Evolutionary conservation across 2,888 invertebrate genomes (phyloP).

Genomic region (Lithophane socia): DNA sequence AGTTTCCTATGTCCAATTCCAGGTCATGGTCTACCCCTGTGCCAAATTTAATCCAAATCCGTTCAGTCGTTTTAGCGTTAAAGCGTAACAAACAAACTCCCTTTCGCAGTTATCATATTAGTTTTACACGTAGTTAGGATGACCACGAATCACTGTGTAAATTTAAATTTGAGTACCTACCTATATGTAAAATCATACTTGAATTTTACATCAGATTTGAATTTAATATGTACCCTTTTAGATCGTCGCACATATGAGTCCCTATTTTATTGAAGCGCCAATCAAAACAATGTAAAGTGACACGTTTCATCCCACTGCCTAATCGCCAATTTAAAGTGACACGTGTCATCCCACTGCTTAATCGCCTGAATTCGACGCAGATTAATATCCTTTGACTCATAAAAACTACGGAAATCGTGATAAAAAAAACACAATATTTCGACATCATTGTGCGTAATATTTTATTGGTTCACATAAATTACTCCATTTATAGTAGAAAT

Average conservation of each 20-base stretch:
- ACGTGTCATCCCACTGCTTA: background rate
- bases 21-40: no score
- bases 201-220: background rate
- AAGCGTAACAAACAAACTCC: no score
- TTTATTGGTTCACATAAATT: constrained; percentile 3
- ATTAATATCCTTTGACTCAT: constrained; percentile 40
- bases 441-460: background rate
- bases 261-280: background rate
- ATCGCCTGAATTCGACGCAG: constrained; percentile 6
- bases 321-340: background rate
- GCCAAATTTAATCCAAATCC: no score
- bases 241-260: background rate
- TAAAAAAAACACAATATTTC: constrained; percentile 23
- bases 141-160: background rate
- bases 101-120: no score
- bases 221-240: background rate
- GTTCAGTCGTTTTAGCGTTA: no score
- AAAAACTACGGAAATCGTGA: constrained; percentile 26
- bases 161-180: no score
- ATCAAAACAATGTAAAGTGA: background rate
- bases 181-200: background rate
- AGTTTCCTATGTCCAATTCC: no score
- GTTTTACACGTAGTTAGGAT: background rate
- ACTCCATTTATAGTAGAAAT: background rate
- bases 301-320: background rate